phyloP scores from a whole-genome alignment of 2,113 vertebrate genomes.

The Ictidomys tridecemlineatus region DNA sequence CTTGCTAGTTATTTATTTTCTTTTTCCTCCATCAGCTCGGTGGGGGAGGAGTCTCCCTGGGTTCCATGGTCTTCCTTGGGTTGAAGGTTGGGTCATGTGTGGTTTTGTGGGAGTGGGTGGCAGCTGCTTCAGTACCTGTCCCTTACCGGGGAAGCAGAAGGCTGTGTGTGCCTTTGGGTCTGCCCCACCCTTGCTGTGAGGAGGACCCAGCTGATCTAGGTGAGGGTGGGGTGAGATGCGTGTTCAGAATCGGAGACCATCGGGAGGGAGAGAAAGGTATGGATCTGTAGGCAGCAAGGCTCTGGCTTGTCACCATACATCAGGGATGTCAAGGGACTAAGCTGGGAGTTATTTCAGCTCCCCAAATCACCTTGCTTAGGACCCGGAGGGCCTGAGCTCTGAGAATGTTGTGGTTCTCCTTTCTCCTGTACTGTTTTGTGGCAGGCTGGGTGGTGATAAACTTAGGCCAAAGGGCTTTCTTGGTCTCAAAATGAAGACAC shows the following conservation, averaged over 20 bases:
- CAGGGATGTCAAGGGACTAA: not conserved
- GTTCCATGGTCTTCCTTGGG: not conserved
- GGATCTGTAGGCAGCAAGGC: not conserved
- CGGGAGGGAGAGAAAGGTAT: not conserved
- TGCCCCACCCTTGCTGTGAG: not conserved
- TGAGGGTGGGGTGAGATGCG: accelerated
- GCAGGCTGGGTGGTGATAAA: not conserved
- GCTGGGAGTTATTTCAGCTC: not conserved
- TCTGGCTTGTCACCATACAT: not conserved
- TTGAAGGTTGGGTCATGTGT: slow-evolving; percentile 4
- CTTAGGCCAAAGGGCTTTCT: not conserved
- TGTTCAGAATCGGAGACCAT: no score
- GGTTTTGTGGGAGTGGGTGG: not conserved
- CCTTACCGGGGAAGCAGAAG: not conserved
- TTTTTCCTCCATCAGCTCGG: not conserved
- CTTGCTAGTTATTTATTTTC: not conserved
- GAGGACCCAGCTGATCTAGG: not conserved
- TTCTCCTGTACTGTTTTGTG: not conserved
- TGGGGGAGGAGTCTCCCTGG: accelerated
- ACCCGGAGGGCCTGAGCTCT: not conserved
- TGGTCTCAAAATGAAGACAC: not conserved
- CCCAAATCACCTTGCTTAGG: not conserved
- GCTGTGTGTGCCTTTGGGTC: not conserved
- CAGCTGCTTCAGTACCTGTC: not conserved
- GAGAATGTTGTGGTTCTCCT: not conserved